phyloP scores from a whole-genome alignment of 2,797 vertebrate genomes.

The Pogoniulus pusillus region DNA sequence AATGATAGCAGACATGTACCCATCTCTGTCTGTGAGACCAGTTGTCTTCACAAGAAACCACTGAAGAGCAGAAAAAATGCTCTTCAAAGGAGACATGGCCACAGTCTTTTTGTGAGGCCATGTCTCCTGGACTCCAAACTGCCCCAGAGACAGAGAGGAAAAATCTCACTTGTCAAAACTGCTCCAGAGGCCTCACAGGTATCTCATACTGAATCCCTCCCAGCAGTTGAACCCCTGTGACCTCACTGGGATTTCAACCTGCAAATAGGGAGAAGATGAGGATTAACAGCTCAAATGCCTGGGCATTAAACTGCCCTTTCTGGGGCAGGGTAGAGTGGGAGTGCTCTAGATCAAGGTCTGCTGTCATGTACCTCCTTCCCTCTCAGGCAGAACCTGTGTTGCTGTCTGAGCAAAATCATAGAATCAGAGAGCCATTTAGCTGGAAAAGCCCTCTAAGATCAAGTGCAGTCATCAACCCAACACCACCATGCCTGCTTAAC shows the following conservation, averaged over 20 bases:
- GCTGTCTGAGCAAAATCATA: slow-evolving; percentile 36
- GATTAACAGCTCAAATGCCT: neutral
- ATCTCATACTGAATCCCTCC: neutral
- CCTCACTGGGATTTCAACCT: neutral
- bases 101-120: neutral
- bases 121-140: neutral
- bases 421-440: too few relatives aligned
- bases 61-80: neutral
- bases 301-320: neutral
- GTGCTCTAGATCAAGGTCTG: neutral
- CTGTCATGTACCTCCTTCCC: neutral
- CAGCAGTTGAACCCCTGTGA: neutral
- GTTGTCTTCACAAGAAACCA: neutral
- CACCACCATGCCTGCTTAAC: too few relatives aligned
- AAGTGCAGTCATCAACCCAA: too few relatives aligned
- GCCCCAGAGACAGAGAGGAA: neutral
- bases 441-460: too few relatives aligned
- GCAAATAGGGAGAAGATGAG: neutral
- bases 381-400: slow-evolving; percentile 24
- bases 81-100: neutral
- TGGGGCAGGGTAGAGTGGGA: neutral
- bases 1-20: neutral
- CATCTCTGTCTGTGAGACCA: neutral
- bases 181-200: neutral
- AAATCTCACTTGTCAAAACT: neutral